Evolutionary conservation across 2,888 invertebrate species (phyloP), one percentile per base, ranked within the genome.

Genomic region (Caradrina kadenii): DNA sequence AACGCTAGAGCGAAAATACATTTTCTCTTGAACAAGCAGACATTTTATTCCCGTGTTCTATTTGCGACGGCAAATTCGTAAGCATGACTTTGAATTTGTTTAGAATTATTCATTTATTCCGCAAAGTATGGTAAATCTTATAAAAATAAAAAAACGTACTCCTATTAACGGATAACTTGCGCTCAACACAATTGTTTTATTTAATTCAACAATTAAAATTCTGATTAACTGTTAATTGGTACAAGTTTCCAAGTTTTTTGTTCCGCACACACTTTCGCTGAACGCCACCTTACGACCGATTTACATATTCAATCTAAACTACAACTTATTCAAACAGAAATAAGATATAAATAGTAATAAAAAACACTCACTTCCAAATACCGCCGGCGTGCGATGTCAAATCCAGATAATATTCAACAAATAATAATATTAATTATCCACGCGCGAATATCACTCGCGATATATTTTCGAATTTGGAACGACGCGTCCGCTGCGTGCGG

Each of bases 381-480:
- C 50, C 75, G 72, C 54, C 17, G 59, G 55, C 49, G 58, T 63
- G 69, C 67, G 75, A 73, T 65, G 22, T 73, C 60, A 81, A 81
- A 82, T 83, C 82, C 82, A 70, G 73, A 64, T 70, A 72, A 67
- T 70, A 59, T 69, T 74, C 11, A 82, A 73, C 69, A 75, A 67
- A 76, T 8, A 8, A 58, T 74, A 66, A 79, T 79, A 63, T 61
- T 58, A 70, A 63, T 42, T 49, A 77, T 63, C 68, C 84, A 78
- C 84, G 85, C 86, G 79, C 65, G 80, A 55, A 67, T 65, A 69
- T 72, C 88, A 88, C 88, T 80, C 87, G 86, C 89, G 88, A 77
- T 74, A 73, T 77, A 60, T 59, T 70, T 75, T 73, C 64, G 64
- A 62, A 76, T 66, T 64, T 66, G 53, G 48, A 74, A 77, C 67